These are phyloP conservation scores for Phyllostomus hastatus DNA, from an alignment of 2,113 vertebrate species.

Conservation along the genomic window DNA sequence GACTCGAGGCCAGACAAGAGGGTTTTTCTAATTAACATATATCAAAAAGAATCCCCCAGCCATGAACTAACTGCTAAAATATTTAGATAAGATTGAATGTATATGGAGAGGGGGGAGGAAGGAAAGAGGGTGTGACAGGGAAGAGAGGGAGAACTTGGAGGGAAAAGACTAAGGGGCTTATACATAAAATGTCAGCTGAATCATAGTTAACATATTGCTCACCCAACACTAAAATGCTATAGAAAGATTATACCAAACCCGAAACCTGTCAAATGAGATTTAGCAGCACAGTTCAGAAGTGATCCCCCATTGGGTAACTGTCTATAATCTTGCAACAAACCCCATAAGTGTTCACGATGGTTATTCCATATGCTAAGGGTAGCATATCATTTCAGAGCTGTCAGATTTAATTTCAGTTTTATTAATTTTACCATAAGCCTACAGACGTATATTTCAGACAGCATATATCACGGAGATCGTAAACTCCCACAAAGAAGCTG, in stretches of 20 bases:
- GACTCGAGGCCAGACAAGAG: slow-evolving; percentile 45
- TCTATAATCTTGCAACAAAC: slow-evolving; percentile 83
- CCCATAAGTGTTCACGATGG: slow-evolving; percentile 75
- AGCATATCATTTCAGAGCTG: slow-evolving; percentile 81
- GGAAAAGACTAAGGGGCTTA: slow-evolving; percentile 51
- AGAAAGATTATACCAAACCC: slow-evolving; percentile 80
- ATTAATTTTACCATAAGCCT: slow-evolving; percentile 85
- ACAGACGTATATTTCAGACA: slow-evolving; percentile 77
- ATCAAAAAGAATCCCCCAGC: slow-evolving; percentile 47
- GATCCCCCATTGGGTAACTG: slow-evolving; percentile 81
- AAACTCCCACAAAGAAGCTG: slow-evolving; percentile 76
- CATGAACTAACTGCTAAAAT: slow-evolving; percentile 66
- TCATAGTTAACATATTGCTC: slow-evolving; percentile 74
- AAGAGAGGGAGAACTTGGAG: neutral
- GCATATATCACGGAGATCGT: slow-evolving; percentile 74
- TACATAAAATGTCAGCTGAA: slow-evolving; percentile 75
- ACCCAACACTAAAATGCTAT: slow-evolving; percentile 74
- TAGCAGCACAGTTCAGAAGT: slow-evolving; percentile 83
- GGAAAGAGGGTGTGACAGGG: neutral
- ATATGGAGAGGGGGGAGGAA: neutral
- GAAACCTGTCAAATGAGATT: slow-evolving; percentile 84
- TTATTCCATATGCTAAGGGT: slow-evolving; percentile 84
- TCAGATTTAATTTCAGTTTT: slow-evolving; percentile 83
- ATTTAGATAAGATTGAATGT: slow-evolving; percentile 65
- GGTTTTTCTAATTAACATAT: slow-evolving; percentile 40